Conservation (phyloP, 92 coral and sea anemone genomes). For the Heliopora coerulea region DNA sequence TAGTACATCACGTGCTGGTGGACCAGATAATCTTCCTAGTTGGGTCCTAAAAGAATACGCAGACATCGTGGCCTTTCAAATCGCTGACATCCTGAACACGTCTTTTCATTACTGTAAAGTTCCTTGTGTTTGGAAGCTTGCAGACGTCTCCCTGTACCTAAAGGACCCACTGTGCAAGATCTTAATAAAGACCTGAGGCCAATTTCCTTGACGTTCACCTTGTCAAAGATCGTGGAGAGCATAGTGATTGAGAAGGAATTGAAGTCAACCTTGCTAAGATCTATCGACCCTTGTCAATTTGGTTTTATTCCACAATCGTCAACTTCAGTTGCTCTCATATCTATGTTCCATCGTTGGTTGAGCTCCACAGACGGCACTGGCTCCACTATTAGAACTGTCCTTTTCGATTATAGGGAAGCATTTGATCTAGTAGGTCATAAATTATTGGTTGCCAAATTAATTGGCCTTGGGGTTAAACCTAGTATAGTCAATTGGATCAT, state of each 20-base stretch:
- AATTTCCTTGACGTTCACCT: constrained; percentile 17
- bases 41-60: constrained; percentile 48
- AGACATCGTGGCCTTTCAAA: constrained; percentile 45
- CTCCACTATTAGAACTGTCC: constrained; percentile 27
- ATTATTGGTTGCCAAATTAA: constrained; percentile 31
- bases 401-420: constrained; percentile 36
- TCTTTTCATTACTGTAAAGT: constrained; percentile 52
- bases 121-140: constrained; percentile 52
- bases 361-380: constrained; percentile 43
- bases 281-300: constrained; percentile 21
- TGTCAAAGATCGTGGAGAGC: constrained; percentile 41
- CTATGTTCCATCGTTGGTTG: constrained; percentile 30
- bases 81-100: constrained; percentile 46
- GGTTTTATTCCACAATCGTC: constrained; percentile 24
- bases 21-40: constrained; percentile 46
- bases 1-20: constrained; percentile 52
- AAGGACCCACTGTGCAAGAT: constrained; percentile 18
- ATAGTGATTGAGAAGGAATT: constrained; percentile 36
- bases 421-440: constrained; percentile 40
- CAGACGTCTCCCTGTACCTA: constrained; percentile 45
- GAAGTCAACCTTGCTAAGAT: constrained; percentile 41
- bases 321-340: constrained; percentile 36
- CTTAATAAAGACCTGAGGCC: constrained; percentile 47
- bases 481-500: constrained; percentile 47
- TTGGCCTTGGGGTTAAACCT: constrained; percentile 32